phyloP scores from a whole-genome alignment of 2,113 vertebrate species.

The Cebus imitator region DNA sequence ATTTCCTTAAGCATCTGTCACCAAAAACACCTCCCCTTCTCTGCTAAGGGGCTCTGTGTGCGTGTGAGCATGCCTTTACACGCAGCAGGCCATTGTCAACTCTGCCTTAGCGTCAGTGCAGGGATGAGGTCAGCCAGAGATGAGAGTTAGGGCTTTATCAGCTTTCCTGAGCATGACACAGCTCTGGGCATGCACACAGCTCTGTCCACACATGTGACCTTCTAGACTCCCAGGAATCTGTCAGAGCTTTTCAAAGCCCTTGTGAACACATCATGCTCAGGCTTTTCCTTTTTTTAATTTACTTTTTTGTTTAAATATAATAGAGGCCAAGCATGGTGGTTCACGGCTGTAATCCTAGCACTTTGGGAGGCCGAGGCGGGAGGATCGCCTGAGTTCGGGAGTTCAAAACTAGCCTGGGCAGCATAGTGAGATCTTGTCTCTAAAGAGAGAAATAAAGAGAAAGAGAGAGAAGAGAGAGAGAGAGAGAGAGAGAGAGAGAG shows the following conservation, averaged over 20 bases:
- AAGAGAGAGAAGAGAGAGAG: too few species aligned
- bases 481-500: fast-evolving
- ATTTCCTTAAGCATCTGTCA: neutral
- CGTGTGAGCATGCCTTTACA: fast-evolving
- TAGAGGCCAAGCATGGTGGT: too few species aligned
- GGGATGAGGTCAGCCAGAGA: neutral
- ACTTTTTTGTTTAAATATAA: too few species aligned
- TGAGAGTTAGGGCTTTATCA: neutral
- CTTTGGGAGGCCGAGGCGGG: too few species aligned
- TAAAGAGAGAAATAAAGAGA: too few species aligned
- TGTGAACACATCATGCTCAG: neutral
- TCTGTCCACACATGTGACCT: neutral
- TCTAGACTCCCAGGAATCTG: neutral
- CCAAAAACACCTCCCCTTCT: neutral
- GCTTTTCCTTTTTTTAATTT: neutral
- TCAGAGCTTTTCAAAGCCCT: neutral
- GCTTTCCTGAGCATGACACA: neutral
- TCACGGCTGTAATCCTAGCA: too few species aligned
- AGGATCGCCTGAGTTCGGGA: too few species aligned
- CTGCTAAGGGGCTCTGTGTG: neutral
- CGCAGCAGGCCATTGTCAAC: fast-evolving
- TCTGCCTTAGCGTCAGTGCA: fast-evolving
- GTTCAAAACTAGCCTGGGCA: too few species aligned
- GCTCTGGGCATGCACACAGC: neutral
- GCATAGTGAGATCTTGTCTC: too few species aligned